Base-by-base conservation (phyloP, 2,113 vertebrate species). In the Clupea harengus region DNA sequence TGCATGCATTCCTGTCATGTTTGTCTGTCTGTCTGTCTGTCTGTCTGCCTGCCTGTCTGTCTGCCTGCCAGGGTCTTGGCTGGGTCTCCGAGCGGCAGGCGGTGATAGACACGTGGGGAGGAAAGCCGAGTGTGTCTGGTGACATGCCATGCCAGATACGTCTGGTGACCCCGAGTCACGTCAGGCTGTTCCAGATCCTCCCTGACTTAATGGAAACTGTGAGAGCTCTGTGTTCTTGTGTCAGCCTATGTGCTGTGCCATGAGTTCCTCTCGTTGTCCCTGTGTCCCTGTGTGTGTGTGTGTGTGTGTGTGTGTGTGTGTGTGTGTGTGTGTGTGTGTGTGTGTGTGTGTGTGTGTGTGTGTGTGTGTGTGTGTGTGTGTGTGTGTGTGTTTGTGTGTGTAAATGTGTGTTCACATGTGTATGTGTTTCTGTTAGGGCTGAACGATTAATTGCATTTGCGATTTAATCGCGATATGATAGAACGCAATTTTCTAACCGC, bases 171-270 rank as follows among this genome's bases (percentile, higher is more conserved):
- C 15, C 1, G 64, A 32, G 64, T 72, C 64, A 72, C 25, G 64
- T 72, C 64, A 72, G n/a, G 28, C 64, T 72, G 64, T 72, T 72
- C 64, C 64, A 72, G 9, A 72, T 10, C 64, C 64, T 72, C 64
- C 7, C 64, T 72, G 25, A 72, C 8, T 72, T 8, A 72, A 72
- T 72, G 64, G 64, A 72, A 72, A 72, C 25, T 72, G 64, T 72
- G 64, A 72, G 64, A 10, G 0, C 28, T 28, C 64, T 72, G 64
- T 72, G n/a, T 72, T 72, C 64, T 32, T 72, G 64, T 72, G 64
- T 25, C 64, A 0, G 64, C 64, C 25, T 13, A 20, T 18, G 20
- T 20, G 5, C 39, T 60, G 54, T 60, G 54, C 17, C 18, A 20
- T 17, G 20, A 6, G 54, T 60, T 54, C 17, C 52, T 54, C n/a